Evolutionary conservation across 2,888 invertebrate genomes (phyloP).

Genomic region (Epinotia demarniana): DNA sequence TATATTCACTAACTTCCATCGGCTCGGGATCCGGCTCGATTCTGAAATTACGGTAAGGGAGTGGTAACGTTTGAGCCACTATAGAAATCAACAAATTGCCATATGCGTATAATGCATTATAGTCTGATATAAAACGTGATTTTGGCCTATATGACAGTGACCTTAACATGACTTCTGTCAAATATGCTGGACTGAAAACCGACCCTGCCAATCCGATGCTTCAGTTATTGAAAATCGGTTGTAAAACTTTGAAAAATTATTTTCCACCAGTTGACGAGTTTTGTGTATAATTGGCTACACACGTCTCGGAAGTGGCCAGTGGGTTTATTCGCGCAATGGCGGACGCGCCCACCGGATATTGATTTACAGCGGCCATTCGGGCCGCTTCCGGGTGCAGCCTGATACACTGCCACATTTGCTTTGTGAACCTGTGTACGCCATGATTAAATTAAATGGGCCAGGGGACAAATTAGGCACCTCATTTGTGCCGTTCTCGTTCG

Average conservation of each 20-base stretch:
- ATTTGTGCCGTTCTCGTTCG: background rate
- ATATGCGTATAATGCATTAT: too few relatives aligned
- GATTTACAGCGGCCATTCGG: slow-evolving; percentile 76
- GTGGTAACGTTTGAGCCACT: background rate
- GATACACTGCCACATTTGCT: slow-evolving; percentile 64
- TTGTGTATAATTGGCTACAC: background rate
- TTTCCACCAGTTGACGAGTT: background rate
- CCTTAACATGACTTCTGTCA: too few relatives aligned
- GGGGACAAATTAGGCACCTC: background rate
- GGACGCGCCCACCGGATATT: slow-evolving; percentile 77
- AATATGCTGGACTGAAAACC: too few relatives aligned
- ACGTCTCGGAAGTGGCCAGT: slow-evolving; percentile 37
- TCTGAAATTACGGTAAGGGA: background rate
- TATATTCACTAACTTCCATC: too few relatives aligned
- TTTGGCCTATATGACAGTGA: too few relatives aligned
- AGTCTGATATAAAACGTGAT: too few relatives aligned
- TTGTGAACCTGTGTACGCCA: slow-evolving; percentile 63
- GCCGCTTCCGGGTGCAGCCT: slow-evolving; percentile 66
- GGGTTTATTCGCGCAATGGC: slow-evolving; percentile 57
- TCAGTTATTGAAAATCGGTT: too few relatives aligned
- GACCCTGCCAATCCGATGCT: too few relatives aligned
- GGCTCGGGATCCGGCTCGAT: background rate
- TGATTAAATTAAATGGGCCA: slow-evolving; percentile 62
- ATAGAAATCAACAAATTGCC: background rate
- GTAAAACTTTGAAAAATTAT: too few relatives aligned